A percentile compares a stretch with the other conserved stretches of the same genome.
Evolutionary conservation across 1,140 invertebrate species (phyloP).

Genomic region (Drosophila nikananu): DNA sequence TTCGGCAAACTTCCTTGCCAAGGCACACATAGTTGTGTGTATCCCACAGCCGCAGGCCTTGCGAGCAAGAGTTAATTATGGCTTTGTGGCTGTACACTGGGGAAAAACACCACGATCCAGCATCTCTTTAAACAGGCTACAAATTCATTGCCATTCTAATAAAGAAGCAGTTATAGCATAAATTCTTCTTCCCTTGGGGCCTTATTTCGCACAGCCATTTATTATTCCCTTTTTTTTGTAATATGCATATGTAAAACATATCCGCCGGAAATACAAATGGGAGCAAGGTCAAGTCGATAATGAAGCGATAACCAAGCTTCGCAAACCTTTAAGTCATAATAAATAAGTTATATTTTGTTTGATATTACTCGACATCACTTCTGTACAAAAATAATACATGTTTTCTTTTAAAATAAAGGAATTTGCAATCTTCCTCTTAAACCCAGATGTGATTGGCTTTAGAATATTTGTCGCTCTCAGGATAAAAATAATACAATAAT

Average conservation of each 20-base stretch:
- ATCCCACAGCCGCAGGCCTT: constrained; percentile 6
- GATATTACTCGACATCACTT: not conserved
- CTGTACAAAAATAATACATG: not conserved
- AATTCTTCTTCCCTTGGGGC: too few relatives aligned
- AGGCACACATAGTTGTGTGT: constrained; percentile 9
- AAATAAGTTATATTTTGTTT: not conserved
- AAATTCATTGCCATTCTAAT: not conserved
- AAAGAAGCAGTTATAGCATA: too few relatives aligned
- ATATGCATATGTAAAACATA: not conserved
- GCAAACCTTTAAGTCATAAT: not conserved
- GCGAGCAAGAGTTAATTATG: constrained; percentile 40
- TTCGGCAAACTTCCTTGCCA: constrained; percentile 9
- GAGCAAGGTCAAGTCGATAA: constrained; percentile 1
- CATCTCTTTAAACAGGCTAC: not conserved
- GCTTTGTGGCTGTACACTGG: constrained; percentile 12
- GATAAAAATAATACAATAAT: too few relatives aligned
- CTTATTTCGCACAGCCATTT: not conserved
- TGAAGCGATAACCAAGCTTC: not conserved
- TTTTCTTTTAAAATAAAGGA: not conserved
- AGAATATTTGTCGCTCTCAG: not conserved
- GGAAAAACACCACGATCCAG: not conserved
- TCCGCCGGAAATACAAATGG: not conserved
- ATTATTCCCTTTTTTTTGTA: not conserved
- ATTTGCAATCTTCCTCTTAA: too few relatives aligned
- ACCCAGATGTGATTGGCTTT: not conserved